Base-by-base conservation (phyloP, 2,113 vertebrate genomes). In the Myodes glareolus region DNA sequence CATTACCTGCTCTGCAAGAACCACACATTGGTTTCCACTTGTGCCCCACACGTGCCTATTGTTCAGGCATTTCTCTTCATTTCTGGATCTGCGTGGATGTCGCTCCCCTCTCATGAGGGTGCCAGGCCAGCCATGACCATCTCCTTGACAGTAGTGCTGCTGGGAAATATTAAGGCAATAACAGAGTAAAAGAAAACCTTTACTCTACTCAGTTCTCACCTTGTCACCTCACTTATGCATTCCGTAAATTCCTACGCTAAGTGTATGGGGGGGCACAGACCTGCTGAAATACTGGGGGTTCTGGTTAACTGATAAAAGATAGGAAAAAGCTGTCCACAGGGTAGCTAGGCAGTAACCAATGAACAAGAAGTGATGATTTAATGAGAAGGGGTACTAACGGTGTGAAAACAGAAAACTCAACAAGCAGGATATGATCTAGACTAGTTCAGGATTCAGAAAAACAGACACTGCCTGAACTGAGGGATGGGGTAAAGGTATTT, bases 301-400 rank as follows among this genome's bases (percentile, higher is more conserved):
- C 36, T 23, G 19, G 17, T 16, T 29, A 0, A 0, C 1, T 36
- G 36, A 63, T 39, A 75, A 9, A 80, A 90, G 3, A 55, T 27
- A 29, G 27, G 5, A 23, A 5, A 5, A 29, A n/a, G 13, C 63
- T 63, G 58, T 17, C 86, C 45, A 50, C 80, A 55, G 75, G 63
- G 25, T 76, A 76, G 39, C 39, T 61, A 63, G 50, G 23, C 75
- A 50, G 33, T 52, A 50, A 91, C 73, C 33, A n/a, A 19, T 55
- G 67, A 88, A 36, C 65, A 7, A 82, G 75, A 88, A 96, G 67
- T 90, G 31, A 17, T 5, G n/a, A 2, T n/a, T 0, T 47, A 50
- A 36, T 23, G 45, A 5, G n/a, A 33, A n/a, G 16, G 2, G 4
- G 31, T 73, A 0, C 21, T 13, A 58, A 77, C 42, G n/a, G 3